These are phyloP conservation scores for Plotosus lineatus DNA, from an alignment of 2,113 vertebrate species.

Conservation along the genomic window DNA sequence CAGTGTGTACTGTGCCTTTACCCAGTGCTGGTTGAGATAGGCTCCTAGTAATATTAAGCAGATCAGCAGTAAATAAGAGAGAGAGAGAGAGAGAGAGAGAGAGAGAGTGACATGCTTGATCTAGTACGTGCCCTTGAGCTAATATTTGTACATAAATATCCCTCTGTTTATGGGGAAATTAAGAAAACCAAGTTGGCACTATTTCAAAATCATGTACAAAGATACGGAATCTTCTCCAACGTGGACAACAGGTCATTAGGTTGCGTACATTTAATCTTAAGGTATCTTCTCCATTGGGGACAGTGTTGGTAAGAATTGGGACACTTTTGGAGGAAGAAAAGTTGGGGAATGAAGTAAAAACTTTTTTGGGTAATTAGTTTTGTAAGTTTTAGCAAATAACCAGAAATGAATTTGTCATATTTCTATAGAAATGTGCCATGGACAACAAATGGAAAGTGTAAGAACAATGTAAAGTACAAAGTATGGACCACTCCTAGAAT, in stretches of 20 bases:
- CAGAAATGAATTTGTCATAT: neutral
- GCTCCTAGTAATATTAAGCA: too few species aligned
- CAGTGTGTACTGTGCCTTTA: too few species aligned
- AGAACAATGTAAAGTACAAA: neutral
- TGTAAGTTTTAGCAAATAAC: neutral
- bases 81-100: too few species aligned
- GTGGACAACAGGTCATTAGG: too few species aligned
- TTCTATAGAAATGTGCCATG: neutral
- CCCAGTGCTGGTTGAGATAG: too few species aligned
- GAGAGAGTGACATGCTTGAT: too few species aligned
- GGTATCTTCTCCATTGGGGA: neutral
- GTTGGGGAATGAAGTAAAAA: too few species aligned
- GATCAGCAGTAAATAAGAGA: too few species aligned
- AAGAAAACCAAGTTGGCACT: constrained; percentile 45
- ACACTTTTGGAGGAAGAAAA: neutral
- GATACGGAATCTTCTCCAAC: too few species aligned
- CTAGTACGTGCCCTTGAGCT: neutral
- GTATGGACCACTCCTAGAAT: too few species aligned
- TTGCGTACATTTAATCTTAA: neutral
- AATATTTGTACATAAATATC: neutral
- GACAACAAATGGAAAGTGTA: neutral
- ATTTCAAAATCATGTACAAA: too few species aligned
- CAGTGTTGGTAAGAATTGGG: neutral
- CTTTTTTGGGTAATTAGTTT: too few species aligned
- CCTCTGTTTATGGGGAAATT: constrained; percentile 1